Evolutionary conservation across 2,113 vertebrate genomes (phyloP).

Genomic region (Caranx ignobilis): DNA sequence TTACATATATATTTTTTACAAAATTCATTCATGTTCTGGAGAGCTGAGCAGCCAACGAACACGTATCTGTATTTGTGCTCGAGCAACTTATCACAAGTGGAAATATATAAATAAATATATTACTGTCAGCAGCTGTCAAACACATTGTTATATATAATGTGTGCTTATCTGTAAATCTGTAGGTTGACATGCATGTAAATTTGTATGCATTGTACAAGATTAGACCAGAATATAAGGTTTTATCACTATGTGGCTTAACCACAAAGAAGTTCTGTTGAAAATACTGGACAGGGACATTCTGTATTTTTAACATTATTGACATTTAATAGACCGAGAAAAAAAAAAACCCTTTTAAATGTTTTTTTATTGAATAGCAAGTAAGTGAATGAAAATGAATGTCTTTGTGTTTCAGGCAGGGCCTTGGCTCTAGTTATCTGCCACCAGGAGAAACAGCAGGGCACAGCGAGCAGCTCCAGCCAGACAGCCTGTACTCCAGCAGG

Average conservation of each 20-base stretch:
- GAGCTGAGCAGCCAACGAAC: slow-evolving; percentile 1
- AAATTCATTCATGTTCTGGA: not conserved
- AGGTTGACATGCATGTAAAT: too few relatives aligned
- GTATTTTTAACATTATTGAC: too few relatives aligned
- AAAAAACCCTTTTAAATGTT: not conserved
- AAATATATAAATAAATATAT: not conserved
- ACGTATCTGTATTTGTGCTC: not conserved
- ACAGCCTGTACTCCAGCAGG: slow-evolving; percentile 89
- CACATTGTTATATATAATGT: not conserved
- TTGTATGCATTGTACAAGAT: too few relatives aligned
- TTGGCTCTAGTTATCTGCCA: slow-evolving; percentile 87
- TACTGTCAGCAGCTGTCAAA: not conserved
- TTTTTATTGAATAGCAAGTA: not conserved
- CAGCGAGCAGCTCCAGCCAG: slow-evolving; percentile 84
- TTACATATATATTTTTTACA: not conserved
- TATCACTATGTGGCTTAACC: not conserved
- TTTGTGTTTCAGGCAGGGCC: slow-evolving; percentile 84
- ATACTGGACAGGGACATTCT: too few relatives aligned
- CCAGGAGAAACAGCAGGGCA: slow-evolving; percentile 85
- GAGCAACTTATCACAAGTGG: not conserved
- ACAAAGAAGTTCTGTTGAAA: too few relatives aligned
- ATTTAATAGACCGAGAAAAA: not conserved
- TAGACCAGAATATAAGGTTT: too few relatives aligned
- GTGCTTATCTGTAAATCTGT: not conserved
- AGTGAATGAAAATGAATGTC: not conserved